phyloP scores from a whole-genome alignment of 2,797 vertebrate species.

The Anolis apletophallus region DNA sequence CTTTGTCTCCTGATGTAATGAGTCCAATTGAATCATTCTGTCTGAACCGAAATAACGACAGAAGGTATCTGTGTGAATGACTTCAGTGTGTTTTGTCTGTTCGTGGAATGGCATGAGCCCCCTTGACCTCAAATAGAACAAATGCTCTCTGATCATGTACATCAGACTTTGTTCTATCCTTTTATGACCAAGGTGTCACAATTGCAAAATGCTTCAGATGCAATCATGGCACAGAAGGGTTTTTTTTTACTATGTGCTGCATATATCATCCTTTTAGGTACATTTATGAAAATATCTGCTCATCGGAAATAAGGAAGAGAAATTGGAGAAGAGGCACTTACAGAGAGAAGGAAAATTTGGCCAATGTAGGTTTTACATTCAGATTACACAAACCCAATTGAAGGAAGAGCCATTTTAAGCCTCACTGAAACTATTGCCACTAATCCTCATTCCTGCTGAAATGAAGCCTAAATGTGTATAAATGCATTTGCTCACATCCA shows the following conservation, averaged over 20 bases:
- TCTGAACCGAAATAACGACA: background rate
- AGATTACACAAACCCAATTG: constrained; percentile 10
- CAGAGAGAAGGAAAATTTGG: background rate
- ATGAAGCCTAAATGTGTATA: constrained; percentile 27
- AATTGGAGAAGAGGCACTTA: background rate
- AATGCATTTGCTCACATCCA: background rate
- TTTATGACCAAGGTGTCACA: background rate
- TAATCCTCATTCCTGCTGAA: constrained; percentile 11
- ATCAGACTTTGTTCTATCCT: background rate
- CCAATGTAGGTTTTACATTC: background rate
- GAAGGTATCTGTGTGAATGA: background rate
- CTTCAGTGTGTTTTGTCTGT: background rate
- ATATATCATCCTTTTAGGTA: background rate
- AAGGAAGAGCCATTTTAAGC: constrained; percentile 19
- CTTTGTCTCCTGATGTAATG: background rate
- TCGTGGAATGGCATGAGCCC: background rate
- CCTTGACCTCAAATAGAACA: background rate
- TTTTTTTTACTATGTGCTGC: background rate
- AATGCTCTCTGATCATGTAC: background rate
- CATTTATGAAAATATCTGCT: constrained; percentile 9
- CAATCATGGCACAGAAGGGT: background rate
- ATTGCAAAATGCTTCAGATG: background rate
- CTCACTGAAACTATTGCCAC: background rate
- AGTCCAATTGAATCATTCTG: background rate
- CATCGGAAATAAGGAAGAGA: background rate